These are phyloP conservation scores for Sabellastarte sp. DNA, from an alignment of 2,888 invertebrate genomes.

Conservation along the genomic window DNA sequence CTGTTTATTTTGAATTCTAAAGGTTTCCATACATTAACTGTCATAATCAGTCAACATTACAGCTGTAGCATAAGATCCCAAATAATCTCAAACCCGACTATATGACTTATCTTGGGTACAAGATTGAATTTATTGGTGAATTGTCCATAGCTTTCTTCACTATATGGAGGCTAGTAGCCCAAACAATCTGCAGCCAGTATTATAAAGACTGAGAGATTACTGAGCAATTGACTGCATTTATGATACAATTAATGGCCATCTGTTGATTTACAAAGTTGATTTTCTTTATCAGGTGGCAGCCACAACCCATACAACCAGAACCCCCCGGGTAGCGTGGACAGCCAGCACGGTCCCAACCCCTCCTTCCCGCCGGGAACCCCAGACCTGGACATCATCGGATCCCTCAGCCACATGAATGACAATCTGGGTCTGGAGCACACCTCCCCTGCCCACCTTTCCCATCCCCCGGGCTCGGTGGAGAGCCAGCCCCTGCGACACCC, in stretches of 20 bases:
- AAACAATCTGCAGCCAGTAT: background rate
- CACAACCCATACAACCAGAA: background rate
- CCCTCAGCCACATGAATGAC: constrained; percentile 79
- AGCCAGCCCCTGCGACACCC: constrained; percentile 19
- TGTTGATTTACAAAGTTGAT: no score
- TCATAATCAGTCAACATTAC: no score
- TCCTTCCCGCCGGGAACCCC: constrained; percentile 21
- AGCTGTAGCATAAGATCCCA: no score
- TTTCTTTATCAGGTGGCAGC: no score
- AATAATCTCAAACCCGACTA: no score
- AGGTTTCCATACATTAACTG: no score
- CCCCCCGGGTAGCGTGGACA: background rate
- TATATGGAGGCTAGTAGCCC: no score
- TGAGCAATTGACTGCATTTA: background rate
- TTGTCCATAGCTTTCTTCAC: no score
- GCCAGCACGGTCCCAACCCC: constrained; percentile 17
- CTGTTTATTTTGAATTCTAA: no score
- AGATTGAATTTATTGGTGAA: no score
- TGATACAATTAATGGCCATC: background rate
- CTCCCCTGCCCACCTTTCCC: constrained; percentile 35
- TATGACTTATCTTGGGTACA: no score
- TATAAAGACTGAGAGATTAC: background rate
- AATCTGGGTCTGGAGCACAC: constrained; percentile 1
- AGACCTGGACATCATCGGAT: constrained; percentile 63
- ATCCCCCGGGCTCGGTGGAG: constrained; percentile 7